Evolutionary conservation across 2,113 vertebrate species (phyloP), one percentile per base, ranked within the genome.

Genomic region (Grammomys dolichurus): DNA sequence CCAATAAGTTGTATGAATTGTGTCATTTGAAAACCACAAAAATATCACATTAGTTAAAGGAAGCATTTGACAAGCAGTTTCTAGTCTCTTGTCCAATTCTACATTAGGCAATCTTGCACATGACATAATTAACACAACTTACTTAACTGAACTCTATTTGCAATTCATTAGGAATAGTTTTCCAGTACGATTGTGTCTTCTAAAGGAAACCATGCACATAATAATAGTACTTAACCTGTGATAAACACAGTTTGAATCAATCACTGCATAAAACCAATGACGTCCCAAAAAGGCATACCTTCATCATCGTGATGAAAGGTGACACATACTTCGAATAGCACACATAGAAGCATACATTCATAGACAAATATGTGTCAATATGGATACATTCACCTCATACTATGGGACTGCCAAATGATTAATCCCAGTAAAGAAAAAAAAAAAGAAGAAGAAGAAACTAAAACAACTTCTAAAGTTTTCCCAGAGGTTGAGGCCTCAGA

Each of bases 71-170:
- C 94, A 97, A 97, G 89, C 73, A 95, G 89, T 91, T 95, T 96
- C 90, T 95, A 89, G 80, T 95, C 72, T 96, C 69, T 76, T 77
- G 86, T 97, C 96, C 95, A 97, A 96, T 80, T 96, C 93, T 70
- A 92, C 58, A 87, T 96, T 87, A 97, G 75, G 89, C 89, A 96
- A 96, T 95, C 94, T 89, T 94, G 84, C 90, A 97, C 95, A 95
- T 95, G 91, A 93, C 95, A 97, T 87, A 96, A 97, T 96, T 96
- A 97, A 93, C 84, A 96, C 93, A 96, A 95, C 75, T 94, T 96
- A 94, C 86, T 81, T 96, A 95, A 95, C 72, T 89, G 82, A 91
- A 88, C 89, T 88, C 89, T 43, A 85, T 93, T 96, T 92, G 81
- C 69, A 95, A 92, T 92, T 92, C 87, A 93, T 96, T 94, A 95